Conservation (phyloP, 2,888 invertebrate genomes). For the Charanyca ferruginea region DNA sequence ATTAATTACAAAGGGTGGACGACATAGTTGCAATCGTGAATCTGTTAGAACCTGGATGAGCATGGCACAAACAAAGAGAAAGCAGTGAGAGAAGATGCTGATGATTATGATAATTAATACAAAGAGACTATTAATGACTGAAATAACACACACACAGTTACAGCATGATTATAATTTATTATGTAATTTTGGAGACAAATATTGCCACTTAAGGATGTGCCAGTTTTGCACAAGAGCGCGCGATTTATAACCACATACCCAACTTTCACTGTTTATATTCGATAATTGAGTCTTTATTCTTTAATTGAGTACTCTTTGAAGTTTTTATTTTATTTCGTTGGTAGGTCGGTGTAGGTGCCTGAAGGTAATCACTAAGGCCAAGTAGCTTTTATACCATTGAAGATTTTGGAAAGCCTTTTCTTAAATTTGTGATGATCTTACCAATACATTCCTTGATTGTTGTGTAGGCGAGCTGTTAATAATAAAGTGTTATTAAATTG, state of each 20-base stretch:
- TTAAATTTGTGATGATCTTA: neutral
- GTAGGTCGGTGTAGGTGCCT: neutral
- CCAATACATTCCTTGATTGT: neutral
- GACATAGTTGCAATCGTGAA: neutral
- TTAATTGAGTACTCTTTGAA: constrained; percentile 4
- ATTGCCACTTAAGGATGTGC: neutral
- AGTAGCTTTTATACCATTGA: neutral
- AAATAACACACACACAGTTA: neutral
- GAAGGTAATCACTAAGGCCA: neutral
- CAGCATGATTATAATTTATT: neutral
- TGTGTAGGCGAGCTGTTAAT: neutral
- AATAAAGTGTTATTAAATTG: neutral
- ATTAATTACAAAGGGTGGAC: too few relatives aligned
- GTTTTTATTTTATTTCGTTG: constrained; percentile 8
- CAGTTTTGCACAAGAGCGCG: neutral
- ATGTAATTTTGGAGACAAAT: constrained; percentile 6
- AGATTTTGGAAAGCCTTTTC: neutral
- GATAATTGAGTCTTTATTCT: constrained; percentile 22
- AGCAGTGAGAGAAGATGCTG: neutral
- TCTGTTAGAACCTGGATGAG: neutral
- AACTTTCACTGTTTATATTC: constrained; percentile 28
- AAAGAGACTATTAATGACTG: neutral
- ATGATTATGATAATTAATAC: neutral
- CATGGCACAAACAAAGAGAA: neutral
- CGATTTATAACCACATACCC: neutral